These are phyloP conservation scores for Philereme vetulata DNA, from an alignment of 2,888 invertebrate species.

Conservation along the genomic window DNA sequence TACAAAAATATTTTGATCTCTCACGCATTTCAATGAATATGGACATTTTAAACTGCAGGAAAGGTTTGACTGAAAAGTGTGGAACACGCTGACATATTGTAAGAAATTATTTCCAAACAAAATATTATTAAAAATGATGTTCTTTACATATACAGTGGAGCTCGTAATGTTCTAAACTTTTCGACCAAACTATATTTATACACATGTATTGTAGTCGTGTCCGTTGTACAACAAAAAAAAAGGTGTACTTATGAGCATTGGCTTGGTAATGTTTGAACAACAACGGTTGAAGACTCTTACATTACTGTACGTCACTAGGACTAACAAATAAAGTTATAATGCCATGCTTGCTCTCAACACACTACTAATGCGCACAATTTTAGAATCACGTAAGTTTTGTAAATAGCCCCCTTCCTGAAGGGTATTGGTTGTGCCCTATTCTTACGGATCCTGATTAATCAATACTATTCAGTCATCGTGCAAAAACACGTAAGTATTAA, in stretches of 20 bases:
- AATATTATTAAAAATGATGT: too few relatives aligned
- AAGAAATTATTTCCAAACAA: too few relatives aligned
- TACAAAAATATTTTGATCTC: conserved; percentile 32
- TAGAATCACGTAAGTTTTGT: conserved; percentile 27
- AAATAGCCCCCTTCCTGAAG: conserved; percentile 10
- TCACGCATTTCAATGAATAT: conserved; percentile 11
- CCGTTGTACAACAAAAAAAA: conserved; percentile 5
- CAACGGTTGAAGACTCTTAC: conserved; percentile 9
- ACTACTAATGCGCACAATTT: conserved; percentile 19
- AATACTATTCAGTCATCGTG: conserved; percentile 39
- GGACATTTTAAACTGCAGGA: neutral
- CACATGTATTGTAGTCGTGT: neutral
- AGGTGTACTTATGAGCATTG: neutral
- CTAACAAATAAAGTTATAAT: conserved; percentile 21
- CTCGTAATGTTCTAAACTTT: too few relatives aligned
- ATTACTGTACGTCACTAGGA: conserved; percentile 3
- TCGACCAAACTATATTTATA: neutral
- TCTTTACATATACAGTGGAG: too few relatives aligned
- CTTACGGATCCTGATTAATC: conserved; percentile 30
- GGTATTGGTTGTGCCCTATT: conserved; percentile 26
- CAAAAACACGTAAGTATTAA: conserved; percentile 9
- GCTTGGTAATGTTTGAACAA: neutral
- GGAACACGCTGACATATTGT: too few relatives aligned
- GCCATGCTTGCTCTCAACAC: conserved; percentile 1
- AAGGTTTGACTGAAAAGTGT: too few relatives aligned